Conservation (phyloP, 2,113 vertebrate genomes). For the Notechis scutatus region DNA sequence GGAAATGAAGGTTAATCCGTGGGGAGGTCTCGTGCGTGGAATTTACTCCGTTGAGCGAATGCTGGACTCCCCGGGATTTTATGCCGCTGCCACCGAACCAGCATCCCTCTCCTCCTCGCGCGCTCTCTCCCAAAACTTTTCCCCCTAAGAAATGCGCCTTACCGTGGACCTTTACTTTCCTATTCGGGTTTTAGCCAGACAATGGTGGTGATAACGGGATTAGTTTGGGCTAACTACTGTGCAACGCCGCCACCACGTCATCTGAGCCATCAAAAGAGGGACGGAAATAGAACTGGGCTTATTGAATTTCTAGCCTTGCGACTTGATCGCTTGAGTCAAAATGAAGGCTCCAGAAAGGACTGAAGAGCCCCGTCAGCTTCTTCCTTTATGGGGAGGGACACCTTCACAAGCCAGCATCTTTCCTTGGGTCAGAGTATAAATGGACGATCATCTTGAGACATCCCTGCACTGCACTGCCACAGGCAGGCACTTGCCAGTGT, state of each 20-base stretch:
- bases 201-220: neutral
- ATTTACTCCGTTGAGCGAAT: neutral
- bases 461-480: neutral
- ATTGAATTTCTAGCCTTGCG: neutral
- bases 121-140: neutral
- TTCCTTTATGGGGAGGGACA: neutral
- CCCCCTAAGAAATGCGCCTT: neutral
- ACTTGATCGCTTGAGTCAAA: neutral
- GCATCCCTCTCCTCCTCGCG: neutral
- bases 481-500: neutral
- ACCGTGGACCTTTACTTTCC: neutral
- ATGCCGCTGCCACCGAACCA: too few relatives aligned
- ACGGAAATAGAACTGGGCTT: slow-evolving; percentile 10
- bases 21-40: neutral
- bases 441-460: neutral
- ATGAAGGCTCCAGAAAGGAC: neutral
- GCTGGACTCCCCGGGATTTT: neutral
- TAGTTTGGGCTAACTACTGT: neutral
- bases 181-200: neutral
- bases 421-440: neutral
- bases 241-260: neutral
- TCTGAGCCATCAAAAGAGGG: slow-evolving; percentile 4
- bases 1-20: neutral
- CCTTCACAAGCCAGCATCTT: neutral
- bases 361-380: neutral